Conservation (phyloP, 2,888 invertebrate species). For the Tineola bisselliella region DNA sequence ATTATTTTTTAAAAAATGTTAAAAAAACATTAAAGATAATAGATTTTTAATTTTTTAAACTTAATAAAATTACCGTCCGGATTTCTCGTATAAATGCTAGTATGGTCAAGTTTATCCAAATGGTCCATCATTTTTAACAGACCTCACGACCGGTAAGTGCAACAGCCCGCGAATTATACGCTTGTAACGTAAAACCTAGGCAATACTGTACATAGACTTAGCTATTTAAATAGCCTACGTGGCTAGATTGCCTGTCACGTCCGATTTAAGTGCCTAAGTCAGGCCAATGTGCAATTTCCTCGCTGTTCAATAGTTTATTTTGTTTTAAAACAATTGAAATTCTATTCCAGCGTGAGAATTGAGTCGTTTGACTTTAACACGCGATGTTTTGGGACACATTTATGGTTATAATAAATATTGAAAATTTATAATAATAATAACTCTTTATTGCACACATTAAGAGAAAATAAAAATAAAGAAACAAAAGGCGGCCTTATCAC, state of each 20-base stretch:
- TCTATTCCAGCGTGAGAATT: neutral
- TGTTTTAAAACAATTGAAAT: conserved; percentile 4
- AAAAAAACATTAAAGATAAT: too few relatives aligned
- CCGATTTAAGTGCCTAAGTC: neutral
- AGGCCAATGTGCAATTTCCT: neutral
- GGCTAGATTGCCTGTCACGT: conserved; percentile 10
- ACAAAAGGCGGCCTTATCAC: too few relatives aligned
- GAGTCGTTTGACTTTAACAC: neutral
- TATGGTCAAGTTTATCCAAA: conserved; percentile 62
- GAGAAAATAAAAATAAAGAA: too few relatives aligned
- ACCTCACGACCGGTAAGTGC: neutral
- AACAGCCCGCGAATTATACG: neutral
- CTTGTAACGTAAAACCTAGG: neutral
- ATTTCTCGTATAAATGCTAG: conserved; percentile 72
- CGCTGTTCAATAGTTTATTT: conserved; percentile 1
- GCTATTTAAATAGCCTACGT: neutral
- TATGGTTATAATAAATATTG: too few relatives aligned
- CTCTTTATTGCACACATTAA: too few relatives aligned
- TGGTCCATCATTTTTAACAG: conserved; percentile 20
- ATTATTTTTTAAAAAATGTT: too few relatives aligned
- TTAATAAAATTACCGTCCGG: conserved; percentile 50
- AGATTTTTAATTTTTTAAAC: neutral
- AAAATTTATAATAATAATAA: too few relatives aligned
- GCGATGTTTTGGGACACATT: too few relatives aligned
- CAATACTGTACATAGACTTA: neutral